Conservation (phyloP, 2,888 invertebrate species). For the Oithona nana region DNA sequence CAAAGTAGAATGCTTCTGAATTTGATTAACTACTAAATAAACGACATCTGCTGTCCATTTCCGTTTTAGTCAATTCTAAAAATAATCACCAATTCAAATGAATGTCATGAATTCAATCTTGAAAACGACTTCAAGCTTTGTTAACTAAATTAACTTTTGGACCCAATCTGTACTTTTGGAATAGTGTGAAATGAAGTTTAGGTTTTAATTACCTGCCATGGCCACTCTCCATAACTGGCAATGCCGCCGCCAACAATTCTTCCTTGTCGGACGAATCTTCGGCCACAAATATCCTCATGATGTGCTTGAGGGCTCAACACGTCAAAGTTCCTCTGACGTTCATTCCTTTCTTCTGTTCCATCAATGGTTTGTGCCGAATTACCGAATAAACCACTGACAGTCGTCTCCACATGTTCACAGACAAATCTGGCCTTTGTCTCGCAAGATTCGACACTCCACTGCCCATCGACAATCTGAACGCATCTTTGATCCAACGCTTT, state of each 20-base stretch:
- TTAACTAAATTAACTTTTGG: too few relatives aligned
- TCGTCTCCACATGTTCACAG: not conserved
- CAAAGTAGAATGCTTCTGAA: too few relatives aligned
- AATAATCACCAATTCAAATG: too few relatives aligned
- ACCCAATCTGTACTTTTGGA: too few relatives aligned
- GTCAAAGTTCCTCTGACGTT: slow-evolving; percentile 9
- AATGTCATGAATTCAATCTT: too few relatives aligned
- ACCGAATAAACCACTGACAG: not conserved
- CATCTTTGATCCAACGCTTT: not conserved
- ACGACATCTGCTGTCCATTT: too few relatives aligned
- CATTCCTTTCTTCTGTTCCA: not conserved
- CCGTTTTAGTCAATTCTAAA: too few relatives aligned
- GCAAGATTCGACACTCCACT: not conserved
- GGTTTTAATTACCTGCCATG: slow-evolving; percentile 19
- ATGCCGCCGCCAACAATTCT: slow-evolving; percentile 20
- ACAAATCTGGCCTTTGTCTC: slow-evolving; percentile 2
- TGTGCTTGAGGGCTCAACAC: slow-evolving; percentile 9
- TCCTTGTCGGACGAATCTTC: slow-evolving; percentile 20
- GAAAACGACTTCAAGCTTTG: too few relatives aligned
- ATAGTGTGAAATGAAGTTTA: too few relatives aligned
- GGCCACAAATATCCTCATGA: slow-evolving; percentile 19
- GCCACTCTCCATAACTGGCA: slow-evolving; percentile 21
- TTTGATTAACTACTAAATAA: too few relatives aligned
- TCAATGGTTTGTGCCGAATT: not conserved
- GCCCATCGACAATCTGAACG: slow-evolving; percentile 3